These are phyloP conservation scores for Eupithecia centaureata DNA, from an alignment of 2,888 invertebrate genomes.

Conservation along the genomic window DNA sequence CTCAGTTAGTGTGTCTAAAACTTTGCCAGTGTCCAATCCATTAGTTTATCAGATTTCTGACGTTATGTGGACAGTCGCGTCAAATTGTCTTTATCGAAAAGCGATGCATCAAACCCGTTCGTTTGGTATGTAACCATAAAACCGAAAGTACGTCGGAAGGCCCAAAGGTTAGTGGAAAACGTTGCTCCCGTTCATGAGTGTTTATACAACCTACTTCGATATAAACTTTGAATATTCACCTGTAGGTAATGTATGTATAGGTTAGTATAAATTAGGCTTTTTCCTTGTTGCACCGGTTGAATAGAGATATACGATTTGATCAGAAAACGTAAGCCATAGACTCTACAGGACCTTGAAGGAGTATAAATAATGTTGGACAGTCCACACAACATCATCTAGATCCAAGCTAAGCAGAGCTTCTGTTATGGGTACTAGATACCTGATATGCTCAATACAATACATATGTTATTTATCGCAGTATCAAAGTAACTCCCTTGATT, in stretches of 20 bases:
- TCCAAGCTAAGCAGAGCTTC: too few relatives aligned
- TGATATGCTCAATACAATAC: too few relatives aligned
- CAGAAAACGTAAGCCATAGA: too few relatives aligned
- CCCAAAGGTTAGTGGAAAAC: conserved; percentile 51
- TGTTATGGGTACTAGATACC: too few relatives aligned
- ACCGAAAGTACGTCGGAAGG: conserved; percentile 6
- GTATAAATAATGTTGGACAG: too few relatives aligned
- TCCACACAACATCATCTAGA: too few relatives aligned
- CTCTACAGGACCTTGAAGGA: too few relatives aligned
- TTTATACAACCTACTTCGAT: background rate
- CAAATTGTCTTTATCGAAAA: background rate
- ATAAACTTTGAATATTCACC: background rate
- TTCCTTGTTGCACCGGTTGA: background rate
- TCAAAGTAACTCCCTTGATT: background rate
- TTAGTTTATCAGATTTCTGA: background rate
- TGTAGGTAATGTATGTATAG: background rate
- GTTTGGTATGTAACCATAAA: conserved; percentile 21
- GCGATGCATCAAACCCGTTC: conserved; percentile 26
- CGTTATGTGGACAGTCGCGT: background rate
- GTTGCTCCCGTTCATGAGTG: conserved; percentile 45
- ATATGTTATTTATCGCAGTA: too few relatives aligned
- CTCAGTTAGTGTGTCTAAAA: too few relatives aligned
- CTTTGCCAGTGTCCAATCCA: too few relatives aligned
- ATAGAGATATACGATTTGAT: background rate
- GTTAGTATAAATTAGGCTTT: background rate